phyloP scores from a whole-genome alignment of 2,797 vertebrate species.

The Sebastes hubbsi region DNA sequence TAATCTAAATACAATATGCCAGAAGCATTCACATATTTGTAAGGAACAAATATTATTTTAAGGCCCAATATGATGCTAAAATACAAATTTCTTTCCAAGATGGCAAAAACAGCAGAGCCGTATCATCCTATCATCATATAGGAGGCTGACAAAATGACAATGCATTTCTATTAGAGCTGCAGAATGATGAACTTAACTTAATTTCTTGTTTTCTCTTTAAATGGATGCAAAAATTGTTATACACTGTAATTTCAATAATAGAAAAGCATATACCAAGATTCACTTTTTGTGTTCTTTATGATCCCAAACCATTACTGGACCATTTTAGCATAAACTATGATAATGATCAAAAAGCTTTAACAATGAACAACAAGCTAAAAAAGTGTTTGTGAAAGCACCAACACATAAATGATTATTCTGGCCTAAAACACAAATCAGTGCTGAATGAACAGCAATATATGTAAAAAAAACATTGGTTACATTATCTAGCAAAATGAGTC shows the following conservation, averaged over 20 bases:
- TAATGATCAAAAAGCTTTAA: neutral
- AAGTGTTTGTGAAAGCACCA: neutral
- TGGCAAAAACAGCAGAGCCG: neutral
- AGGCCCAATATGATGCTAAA: neutral
- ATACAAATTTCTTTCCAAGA: neutral
- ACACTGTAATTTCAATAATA: neutral
- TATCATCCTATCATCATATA: neutral
- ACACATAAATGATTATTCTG: neutral
- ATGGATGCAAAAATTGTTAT: neutral
- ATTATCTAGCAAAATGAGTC: neutral
- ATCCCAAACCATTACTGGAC: neutral
- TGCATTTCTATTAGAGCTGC: neutral
- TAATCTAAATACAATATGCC: neutral
- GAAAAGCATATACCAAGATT: neutral
- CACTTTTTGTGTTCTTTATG: neutral
- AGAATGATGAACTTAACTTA: neutral
- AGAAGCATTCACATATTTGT: neutral
- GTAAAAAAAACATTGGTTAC: neutral
- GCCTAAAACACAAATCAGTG: neutral
- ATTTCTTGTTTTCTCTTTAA: neutral
- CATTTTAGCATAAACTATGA: neutral
- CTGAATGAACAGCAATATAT: neutral
- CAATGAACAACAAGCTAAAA: neutral
- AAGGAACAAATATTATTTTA: neutral
- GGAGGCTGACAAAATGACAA: neutral